A percentile compares a stretch with the other conserved stretches of the same genome.
Evolutionary conservation across 2,888 invertebrate genomes (phyloP).

Genomic region (Drosophila phalerata): DNA sequence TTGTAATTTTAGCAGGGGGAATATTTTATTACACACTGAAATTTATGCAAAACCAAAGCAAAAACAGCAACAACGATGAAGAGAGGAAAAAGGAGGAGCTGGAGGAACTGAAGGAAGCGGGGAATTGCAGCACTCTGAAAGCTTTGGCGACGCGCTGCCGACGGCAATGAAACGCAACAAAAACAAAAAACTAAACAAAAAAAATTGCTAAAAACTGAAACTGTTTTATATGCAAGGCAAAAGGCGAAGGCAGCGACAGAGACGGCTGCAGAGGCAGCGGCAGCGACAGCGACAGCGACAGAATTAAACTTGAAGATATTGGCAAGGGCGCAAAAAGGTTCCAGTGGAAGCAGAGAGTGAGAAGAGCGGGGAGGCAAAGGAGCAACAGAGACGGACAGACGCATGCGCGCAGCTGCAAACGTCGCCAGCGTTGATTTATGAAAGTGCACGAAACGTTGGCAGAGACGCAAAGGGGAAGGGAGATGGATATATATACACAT

Average conservation of each 20-base stretch:
- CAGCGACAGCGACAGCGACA: constrained; percentile 9
- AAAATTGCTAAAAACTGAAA: constrained; percentile 60
- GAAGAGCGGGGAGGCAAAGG: constrained; percentile 10
- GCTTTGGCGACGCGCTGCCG: constrained; percentile 79
- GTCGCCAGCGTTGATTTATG: constrained; percentile 78
- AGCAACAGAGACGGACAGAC: constrained; percentile 40
- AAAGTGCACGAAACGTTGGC: constrained; percentile 73
- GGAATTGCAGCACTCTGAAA: constrained; percentile 54
- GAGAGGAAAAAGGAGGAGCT: constrained; percentile 31
- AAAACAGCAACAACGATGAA: constrained; percentile 57
- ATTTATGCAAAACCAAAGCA: constrained; percentile 70
- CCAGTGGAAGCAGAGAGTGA: constrained; percentile 2
- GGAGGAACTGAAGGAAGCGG: constrained; percentile 14
- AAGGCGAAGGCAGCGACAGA: constrained; percentile 26
- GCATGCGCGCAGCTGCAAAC: constrained; percentile 80
- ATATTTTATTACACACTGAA: constrained; percentile 78
- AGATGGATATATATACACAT: constrained; percentile 40
- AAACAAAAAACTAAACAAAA: constrained; percentile 34
- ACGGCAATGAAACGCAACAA: constrained; percentile 65
- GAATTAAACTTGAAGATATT: constrained; percentile 37
- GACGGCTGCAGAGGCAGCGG: constrained; percentile 1
- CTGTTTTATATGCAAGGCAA: constrained; percentile 79
- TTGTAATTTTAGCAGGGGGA: constrained; percentile 73
- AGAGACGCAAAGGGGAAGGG: constrained; percentile 7
- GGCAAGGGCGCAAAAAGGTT: constrained; percentile 80